A percentile compares a stretch with the other conserved stretches of the same genome.
phyloP scores from a whole-genome alignment of 2,888 invertebrate species.

The Erynnis tages region DNA sequence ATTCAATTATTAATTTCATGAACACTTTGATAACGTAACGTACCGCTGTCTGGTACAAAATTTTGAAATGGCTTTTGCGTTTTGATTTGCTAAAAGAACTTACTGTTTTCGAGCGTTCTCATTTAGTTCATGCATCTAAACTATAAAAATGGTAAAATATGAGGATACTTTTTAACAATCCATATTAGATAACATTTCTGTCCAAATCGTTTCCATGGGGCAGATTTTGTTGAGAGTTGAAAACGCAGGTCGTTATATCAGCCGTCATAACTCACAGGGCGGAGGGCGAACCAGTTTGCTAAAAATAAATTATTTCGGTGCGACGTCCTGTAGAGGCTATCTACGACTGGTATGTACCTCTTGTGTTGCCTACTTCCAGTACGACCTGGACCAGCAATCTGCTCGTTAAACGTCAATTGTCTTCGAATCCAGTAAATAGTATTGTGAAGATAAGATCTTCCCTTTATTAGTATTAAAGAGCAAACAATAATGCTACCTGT shows the following conservation, averaged over 20 bases:
- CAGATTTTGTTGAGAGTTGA: background rate
- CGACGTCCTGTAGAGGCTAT: slow-evolving; percentile 37
- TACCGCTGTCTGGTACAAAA: background rate
- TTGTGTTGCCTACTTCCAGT: slow-evolving; percentile 7
- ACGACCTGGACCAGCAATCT: slow-evolving; percentile 1
- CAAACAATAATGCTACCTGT: background rate
- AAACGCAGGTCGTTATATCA: slow-evolving; percentile 43
- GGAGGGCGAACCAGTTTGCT: slow-evolving; percentile 46
- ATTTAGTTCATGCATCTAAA: no score
- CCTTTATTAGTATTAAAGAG: background rate
- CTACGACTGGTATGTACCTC: slow-evolving; percentile 18
- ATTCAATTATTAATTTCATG: slow-evolving; percentile 25
- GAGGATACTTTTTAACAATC: no score
- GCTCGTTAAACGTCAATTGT: background rate
- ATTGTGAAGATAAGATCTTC: background rate
- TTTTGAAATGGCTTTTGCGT: background rate
- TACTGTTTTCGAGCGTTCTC: no score
- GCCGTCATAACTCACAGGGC: slow-evolving; percentile 52
- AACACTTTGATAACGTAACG: background rate
- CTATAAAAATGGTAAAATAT: no score
- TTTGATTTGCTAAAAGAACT: no score
- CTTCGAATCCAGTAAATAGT: background rate
- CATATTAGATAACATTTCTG: no score
- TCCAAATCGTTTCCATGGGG: background rate
- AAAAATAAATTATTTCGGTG: slow-evolving; percentile 48